A percentile compares a stretch with the other conserved stretches of the same genome.
These are phyloP conservation scores for Silurus lanzhouensis DNA, from an alignment of 2,797 vertebrate species.

Conservation along the genomic window DNA sequence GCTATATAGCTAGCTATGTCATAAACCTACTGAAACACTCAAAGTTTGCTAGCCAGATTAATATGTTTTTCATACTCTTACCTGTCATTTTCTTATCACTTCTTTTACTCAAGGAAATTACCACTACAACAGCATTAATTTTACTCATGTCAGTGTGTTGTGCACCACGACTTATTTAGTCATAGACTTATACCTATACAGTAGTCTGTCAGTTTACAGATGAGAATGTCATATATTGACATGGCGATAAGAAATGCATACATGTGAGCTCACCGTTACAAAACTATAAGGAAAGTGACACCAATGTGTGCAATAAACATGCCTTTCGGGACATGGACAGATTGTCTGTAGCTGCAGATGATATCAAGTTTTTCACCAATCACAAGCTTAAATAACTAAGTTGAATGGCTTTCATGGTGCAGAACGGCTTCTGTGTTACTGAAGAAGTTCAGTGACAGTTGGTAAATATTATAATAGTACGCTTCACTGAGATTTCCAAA, in stretches of 20 bases:
- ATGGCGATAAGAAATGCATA: not conserved
- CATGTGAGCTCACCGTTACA: not conserved
- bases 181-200: not conserved
- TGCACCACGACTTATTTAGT: not conserved
- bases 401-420: not conserved
- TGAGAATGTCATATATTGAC: not conserved
- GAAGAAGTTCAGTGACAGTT: not conserved
- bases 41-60: not conserved
- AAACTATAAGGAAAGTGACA: not conserved
- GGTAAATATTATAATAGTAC: not conserved
- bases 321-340: not conserved
- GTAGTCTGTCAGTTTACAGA: not conserved
- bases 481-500: not conserved
- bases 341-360: not conserved
- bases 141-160: not conserved
- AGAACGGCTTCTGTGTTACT: not conserved
- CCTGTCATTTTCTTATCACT: not conserved
- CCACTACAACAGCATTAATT: not conserved
- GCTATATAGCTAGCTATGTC: not conserved
- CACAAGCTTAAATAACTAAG: slow-evolving; percentile 5
- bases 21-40: not conserved
- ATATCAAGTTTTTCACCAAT: not conserved
- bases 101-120: not conserved
- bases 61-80: not conserved
- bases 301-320: not conserved